phyloP scores from a whole-genome alignment of 1,140 invertebrate species.

The Panulirus ornatus region DNA sequence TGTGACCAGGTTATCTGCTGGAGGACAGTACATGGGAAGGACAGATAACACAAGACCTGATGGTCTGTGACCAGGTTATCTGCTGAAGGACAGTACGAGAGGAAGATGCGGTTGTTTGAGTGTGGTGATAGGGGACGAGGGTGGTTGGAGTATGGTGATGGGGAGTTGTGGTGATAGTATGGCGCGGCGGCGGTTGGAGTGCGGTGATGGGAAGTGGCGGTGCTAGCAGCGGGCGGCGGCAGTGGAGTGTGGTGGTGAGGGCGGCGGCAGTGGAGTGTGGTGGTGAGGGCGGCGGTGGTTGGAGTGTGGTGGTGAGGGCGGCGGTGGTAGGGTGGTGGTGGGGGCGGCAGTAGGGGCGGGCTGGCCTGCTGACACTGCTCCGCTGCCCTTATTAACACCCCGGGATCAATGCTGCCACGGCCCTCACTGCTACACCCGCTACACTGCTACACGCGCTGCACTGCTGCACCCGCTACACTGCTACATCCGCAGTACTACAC shows the following conservation, averaged over 20 bases:
- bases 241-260: background rate
- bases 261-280: background rate
- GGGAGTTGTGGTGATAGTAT: no score
- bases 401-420: background rate
- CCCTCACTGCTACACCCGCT: background rate
- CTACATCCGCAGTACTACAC: background rate
- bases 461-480: background rate
- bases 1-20: no score
- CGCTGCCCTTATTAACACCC: conserved; percentile 40
- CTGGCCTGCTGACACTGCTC: conserved; percentile 4
- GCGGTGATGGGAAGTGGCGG: no score
- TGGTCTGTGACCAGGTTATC: no score
- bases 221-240: background rate
- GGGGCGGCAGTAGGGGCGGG: background rate
- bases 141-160: no score
- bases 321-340: background rate
- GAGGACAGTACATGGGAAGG: no score
- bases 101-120: no score
- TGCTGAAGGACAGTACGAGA: no score
- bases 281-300: background rate
- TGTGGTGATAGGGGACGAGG: no score
- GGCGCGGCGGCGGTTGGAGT: no score
- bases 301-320: background rate
- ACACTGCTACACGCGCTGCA: background rate
- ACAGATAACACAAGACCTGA: no score